A percentile compares a stretch with the other conserved stretches of the same genome.
Evolutionary conservation across 2,797 vertebrate species (phyloP).

Genomic region (Enteromius mattozi): DNA sequence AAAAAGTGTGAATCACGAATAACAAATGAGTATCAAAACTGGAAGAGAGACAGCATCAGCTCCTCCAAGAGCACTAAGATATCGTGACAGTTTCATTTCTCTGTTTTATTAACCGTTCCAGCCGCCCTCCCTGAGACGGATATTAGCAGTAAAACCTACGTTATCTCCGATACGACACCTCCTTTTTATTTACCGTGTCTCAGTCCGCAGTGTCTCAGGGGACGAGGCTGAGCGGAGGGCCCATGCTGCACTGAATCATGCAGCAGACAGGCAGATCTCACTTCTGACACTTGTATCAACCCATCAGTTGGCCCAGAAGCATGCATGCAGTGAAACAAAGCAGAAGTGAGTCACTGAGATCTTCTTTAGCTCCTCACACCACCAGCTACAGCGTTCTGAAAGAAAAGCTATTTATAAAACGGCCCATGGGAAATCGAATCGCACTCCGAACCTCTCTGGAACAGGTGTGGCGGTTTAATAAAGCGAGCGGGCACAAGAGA

Average conservation of each 20-base stretch:
- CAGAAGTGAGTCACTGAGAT: constrained; percentile 30
- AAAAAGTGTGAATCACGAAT: constrained; percentile 20
- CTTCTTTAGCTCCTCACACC: constrained; percentile 45
- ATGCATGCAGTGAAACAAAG: constrained; percentile 32
- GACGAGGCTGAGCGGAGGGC: constrained; percentile 29
- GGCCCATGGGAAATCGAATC: constrained; percentile 43
- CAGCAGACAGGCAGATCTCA: constrained; percentile 15
- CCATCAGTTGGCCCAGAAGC: constrained; percentile 23
- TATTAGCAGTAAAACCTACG: constrained; percentile 61
- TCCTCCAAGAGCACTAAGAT: constrained; percentile 60
- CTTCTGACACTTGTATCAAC: constrained; percentile 39
- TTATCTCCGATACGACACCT: constrained; percentile 52
- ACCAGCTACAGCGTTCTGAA: constrained; percentile 51
- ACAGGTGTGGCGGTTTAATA: constrained; percentile 59
- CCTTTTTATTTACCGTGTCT: constrained; percentile 61
- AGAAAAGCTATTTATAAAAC: constrained; percentile 59
- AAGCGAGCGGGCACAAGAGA: constrained; percentile 21
- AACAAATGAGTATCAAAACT: constrained; percentile 37
- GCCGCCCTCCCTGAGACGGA: constrained; percentile 48
- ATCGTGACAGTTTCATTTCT: constrained; percentile 62
- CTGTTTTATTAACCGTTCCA: constrained; percentile 58
- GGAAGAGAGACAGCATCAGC: constrained; percentile 59
- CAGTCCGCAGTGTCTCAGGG: constrained; percentile 38
- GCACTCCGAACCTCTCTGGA: constrained; percentile 35
- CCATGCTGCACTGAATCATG: constrained; percentile 5